Evolutionary conservation across 2,888 invertebrate species (phyloP).

Genomic region (Graphium colonna): DNA sequence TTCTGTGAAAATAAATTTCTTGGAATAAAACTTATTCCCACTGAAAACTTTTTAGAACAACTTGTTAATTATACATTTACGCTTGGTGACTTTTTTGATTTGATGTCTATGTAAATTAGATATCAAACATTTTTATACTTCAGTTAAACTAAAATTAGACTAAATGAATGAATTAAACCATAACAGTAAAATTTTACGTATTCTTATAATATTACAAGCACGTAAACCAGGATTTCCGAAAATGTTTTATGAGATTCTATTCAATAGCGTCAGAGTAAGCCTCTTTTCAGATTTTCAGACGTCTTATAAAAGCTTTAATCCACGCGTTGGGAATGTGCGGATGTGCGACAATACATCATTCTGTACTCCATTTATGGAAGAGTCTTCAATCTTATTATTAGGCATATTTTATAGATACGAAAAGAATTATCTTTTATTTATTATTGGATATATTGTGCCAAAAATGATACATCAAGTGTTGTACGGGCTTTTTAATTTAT

Average conservation of each 20-base stretch:
- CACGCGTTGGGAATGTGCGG: constrained; percentile 41
- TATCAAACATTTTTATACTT: too few species aligned
- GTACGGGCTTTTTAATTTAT: background rate
- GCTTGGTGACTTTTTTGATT: too few species aligned
- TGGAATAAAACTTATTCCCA: too few species aligned
- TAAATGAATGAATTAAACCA: too few species aligned
- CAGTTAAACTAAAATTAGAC: too few species aligned
- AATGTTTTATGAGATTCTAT: constrained; percentile 54
- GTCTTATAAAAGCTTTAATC: constrained; percentile 56
- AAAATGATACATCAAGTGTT: constrained; percentile 17
- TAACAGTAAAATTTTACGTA: constrained; percentile 31
- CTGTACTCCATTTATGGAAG: constrained; percentile 30
- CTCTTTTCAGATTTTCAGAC: too few species aligned
- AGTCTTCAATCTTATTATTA: constrained; percentile 25
- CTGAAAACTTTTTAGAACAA: too few species aligned
- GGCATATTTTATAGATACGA: constrained; percentile 20
- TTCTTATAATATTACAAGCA: constrained; percentile 37
- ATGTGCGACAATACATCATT: constrained; percentile 50
- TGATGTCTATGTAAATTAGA: too few species aligned
- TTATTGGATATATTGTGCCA: constrained; percentile 11
- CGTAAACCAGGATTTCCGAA: constrained; percentile 46
- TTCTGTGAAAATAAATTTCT: too few species aligned
- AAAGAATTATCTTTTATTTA: constrained; percentile 19
- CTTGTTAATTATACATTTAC: too few species aligned
- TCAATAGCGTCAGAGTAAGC: constrained; percentile 53